A percentile compares a stretch with the other conserved stretches of the same genome.
These are phyloP conservation scores for Camponotus fellah DNA, from an alignment of 2,888 invertebrate species.

Conservation along the genomic window DNA sequence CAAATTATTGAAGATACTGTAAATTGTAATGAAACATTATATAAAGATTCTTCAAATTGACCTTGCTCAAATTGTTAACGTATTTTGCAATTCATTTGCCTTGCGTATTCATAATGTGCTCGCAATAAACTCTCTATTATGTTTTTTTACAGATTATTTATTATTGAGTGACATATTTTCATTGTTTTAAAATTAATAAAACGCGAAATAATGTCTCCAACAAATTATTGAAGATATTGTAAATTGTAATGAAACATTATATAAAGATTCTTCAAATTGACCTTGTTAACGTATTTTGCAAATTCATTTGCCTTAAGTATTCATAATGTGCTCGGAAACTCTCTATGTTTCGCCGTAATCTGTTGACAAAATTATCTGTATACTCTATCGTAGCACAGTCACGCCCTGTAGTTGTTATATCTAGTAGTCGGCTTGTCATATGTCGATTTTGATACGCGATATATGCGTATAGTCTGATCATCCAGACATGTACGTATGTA, in stretches of 20 bases:
- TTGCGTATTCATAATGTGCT: no score
- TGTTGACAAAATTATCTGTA: constrained; percentile 4
- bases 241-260: neutral
- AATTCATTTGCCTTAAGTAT: neutral
- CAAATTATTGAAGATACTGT: no score
- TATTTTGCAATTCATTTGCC: no score
- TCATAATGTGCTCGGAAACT: neutral
- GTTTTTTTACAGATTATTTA: neutral
- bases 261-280: neutral
- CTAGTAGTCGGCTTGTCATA: neutral
- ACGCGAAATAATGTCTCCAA: neutral
- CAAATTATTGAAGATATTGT: neutral
- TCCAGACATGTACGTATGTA: no score
- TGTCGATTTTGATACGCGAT: neutral
- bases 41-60: no score
- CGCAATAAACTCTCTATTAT: no score
- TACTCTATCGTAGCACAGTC: neutral
- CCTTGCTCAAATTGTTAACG: no score
- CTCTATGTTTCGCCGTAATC: neutral
- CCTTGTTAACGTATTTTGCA: neutral
- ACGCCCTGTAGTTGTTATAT: neutral
- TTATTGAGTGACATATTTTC: neutral
- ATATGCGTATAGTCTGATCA: neutral
- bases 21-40: no score
- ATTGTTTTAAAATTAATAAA: neutral